A percentile compares a stretch with the other conserved stretches of the same genome.
Conservation (phyloP, 2,113 vertebrate genomes). For the Leucopternis melanops region DNA sequence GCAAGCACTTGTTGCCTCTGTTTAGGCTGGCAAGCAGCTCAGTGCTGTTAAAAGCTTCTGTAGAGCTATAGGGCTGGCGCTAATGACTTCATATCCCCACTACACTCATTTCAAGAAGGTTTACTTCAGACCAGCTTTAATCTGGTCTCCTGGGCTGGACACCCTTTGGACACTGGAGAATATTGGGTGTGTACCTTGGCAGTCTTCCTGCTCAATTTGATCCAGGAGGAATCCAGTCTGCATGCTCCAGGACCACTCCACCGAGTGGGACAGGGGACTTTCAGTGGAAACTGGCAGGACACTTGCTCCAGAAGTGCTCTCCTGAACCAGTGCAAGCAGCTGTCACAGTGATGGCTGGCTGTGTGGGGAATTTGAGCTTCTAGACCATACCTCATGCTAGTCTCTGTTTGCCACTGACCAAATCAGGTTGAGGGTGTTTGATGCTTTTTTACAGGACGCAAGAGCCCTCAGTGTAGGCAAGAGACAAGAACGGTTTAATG, state of each 20-base stretch:
- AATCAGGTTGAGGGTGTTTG: fast-evolving
- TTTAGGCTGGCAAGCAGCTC: neutral
- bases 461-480: neutral
- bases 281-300: neutral
- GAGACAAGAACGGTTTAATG: neutral
- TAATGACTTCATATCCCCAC: neutral
- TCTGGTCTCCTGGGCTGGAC: neutral
- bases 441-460: neutral
- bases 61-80: neutral
- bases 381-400: fast-evolving
- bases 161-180: neutral
- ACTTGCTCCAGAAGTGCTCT: neutral
- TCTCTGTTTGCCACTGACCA: neutral
- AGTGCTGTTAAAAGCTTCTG: neutral
- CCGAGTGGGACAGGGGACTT: neutral
- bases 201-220: neutral
- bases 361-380: neutral
- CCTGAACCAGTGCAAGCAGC: neutral
- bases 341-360: neutral
- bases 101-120: neutral
- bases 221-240: neutral
- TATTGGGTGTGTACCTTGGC: fast-evolving
- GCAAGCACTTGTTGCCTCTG: neutral
- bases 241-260: neutral
- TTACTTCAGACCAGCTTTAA: neutral